Conservation (phyloP, 2,113 vertebrate species). For the Sardina pilchardus region DNA sequence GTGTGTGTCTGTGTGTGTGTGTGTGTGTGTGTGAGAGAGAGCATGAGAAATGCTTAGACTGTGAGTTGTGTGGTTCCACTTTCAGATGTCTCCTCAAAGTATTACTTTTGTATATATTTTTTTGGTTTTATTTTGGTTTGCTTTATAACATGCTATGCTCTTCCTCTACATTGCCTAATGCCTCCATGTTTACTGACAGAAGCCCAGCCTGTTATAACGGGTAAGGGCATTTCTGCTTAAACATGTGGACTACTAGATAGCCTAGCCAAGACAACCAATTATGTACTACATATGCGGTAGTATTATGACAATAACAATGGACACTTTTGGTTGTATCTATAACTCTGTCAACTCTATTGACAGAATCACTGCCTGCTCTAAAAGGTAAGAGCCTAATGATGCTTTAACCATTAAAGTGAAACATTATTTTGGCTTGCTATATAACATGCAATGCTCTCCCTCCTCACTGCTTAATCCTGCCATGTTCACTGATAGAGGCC, state of each 20-base stretch:
- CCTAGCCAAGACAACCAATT: not conserved
- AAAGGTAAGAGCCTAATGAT: not conserved
- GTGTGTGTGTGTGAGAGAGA: conserved; percentile 9
- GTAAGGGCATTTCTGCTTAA: not conserved
- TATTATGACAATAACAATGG: not conserved
- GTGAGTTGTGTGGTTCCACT: too few relatives aligned
- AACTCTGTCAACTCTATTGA: not conserved
- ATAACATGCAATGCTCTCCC: not conserved
- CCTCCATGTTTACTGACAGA: not conserved
- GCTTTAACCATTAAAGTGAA: not conserved
- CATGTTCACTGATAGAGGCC: not conserved
- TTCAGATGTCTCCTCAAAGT: not conserved
- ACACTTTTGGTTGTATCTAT: not conserved
- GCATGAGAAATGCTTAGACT: not conserved
- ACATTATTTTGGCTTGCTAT: not conserved
- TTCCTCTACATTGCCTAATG: not conserved
- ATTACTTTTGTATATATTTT: too few relatives aligned
- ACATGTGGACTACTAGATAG: not conserved
- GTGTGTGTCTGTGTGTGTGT: conserved; percentile 15
- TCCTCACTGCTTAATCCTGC: not conserved
- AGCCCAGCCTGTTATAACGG: not conserved
- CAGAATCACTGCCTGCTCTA: not conserved
- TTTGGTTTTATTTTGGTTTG: not conserved
- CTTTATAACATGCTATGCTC: not conserved
- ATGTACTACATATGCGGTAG: not conserved